These are phyloP conservation scores for Oscheius myriophilus DNA, from an alignment of 2,888 invertebrate species.

Conservation along the genomic window DNA sequence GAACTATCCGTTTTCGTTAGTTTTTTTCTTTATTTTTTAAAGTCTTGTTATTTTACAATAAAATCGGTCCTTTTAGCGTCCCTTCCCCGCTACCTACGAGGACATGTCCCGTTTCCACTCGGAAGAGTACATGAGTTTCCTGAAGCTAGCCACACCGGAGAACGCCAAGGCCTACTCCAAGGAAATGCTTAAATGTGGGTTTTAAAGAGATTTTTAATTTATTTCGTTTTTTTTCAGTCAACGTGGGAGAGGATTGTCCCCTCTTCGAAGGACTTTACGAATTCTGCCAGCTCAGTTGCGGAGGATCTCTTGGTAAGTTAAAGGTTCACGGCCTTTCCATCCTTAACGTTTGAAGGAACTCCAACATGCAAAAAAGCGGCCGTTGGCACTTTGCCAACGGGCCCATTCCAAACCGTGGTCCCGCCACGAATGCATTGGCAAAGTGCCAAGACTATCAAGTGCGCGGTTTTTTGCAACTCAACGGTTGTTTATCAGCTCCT, in stretches of 20 bases:
- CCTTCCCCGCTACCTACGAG: constrained; percentile 97
- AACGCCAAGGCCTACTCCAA: constrained; percentile 99
- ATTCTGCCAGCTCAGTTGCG: constrained; percentile 96
- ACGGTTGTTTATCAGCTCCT: too few relatives aligned
- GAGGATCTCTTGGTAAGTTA: constrained; percentile 85
- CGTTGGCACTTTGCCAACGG: too few relatives aligned
- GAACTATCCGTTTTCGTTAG: constrained; percentile 99
- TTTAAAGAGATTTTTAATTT: too few relatives aligned
- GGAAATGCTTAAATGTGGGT: constrained; percentile 94
- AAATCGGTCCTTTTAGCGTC: constrained; percentile 80
- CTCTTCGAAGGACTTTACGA: constrained; percentile 99
- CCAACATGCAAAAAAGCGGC: too few relatives aligned
- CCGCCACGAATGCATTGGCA: too few relatives aligned
- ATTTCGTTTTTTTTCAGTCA: constrained; percentile 77
- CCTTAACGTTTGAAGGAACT: too few relatives aligned
- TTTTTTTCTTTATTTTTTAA: constrained; percentile 49
- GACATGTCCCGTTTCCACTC: constrained; percentile 99
- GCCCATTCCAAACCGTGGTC: too few relatives aligned
- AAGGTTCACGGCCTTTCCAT: too few relatives aligned
- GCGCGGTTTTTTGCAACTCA: too few relatives aligned
- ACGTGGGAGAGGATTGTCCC: constrained; percentile 87
- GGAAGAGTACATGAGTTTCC: constrained; percentile 96
- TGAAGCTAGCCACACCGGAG: constrained; percentile 94
- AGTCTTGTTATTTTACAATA: not conserved
- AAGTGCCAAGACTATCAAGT: too few relatives aligned